Evolutionary conservation across 2,113 vertebrate species (phyloP).

Genomic region (Anseranas semipalmata): DNA sequence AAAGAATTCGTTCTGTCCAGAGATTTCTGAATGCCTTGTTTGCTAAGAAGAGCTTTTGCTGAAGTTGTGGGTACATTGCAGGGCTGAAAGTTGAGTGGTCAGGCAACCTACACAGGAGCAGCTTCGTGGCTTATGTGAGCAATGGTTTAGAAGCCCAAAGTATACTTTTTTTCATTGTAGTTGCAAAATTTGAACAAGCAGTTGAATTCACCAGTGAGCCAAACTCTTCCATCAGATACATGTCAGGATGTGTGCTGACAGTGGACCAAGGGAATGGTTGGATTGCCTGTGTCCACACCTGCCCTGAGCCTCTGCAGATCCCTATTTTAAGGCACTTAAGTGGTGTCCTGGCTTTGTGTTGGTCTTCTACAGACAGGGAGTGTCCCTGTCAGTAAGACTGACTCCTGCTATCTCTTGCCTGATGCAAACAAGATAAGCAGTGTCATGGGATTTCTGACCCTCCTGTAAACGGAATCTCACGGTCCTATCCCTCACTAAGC

Average conservation of each 20-base stretch:
- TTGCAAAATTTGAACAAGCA: not conserved
- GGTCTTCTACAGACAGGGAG: not conserved
- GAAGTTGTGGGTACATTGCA: not conserved
- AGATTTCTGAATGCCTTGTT: not conserved
- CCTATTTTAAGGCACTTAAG: not conserved
- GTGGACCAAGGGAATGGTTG: fast-evolving
- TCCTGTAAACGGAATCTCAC: not conserved
- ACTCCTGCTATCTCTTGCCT: not conserved
- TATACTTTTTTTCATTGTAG: not conserved
- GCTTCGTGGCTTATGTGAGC: not conserved
- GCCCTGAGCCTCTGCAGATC: not conserved
- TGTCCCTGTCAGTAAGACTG: not conserved
- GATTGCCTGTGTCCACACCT: not conserved
- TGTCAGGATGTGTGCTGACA: not conserved
- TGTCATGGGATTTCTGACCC: not conserved
- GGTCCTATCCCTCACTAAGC: not conserved
- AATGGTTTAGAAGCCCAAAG: not conserved
- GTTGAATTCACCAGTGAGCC: fast-evolving
- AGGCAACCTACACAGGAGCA: not conserved
- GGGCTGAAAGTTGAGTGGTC: not conserved
- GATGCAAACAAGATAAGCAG: not conserved
- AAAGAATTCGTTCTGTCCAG: not conserved
- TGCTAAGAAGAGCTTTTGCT: not conserved
- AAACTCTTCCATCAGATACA: not conserved
- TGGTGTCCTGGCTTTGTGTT: not conserved